phyloP scores from a whole-genome alignment of 2,888 invertebrate genomes.

The Odontocerum albicorne region DNA sequence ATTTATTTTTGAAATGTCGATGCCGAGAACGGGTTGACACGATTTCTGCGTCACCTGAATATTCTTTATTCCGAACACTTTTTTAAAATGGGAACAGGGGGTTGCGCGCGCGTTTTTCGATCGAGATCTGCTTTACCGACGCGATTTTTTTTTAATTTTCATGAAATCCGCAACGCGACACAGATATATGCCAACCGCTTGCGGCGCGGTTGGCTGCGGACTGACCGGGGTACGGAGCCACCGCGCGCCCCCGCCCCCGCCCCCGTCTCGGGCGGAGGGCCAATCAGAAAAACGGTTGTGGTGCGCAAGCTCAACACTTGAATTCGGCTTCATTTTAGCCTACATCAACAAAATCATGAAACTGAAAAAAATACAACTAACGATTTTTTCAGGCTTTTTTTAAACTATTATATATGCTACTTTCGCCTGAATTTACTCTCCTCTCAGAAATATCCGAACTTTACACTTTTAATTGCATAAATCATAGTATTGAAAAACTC shows the following conservation, averaged over 20 bases:
- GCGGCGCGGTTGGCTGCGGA: slow-evolving; percentile 48
- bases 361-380: no score
- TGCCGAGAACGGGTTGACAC: background rate
- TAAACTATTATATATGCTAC: no score
- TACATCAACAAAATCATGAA: no score
- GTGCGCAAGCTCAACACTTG: no score
- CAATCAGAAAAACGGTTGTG: no score
- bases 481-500: no score
- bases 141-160: slow-evolving; percentile 11
- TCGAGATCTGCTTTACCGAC: slow-evolving; percentile 27
- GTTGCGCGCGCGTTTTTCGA: slow-evolving; percentile 20
- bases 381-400: no score
- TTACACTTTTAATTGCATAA: no score
- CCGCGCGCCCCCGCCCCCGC: slow-evolving; percentile 41
- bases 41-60: background rate
- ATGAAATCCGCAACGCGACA: slow-evolving; percentile 22
- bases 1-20: background rate
- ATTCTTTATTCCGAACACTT: slow-evolving; percentile 1
- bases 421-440: no score
- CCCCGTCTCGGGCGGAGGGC: slow-evolving; percentile 36
- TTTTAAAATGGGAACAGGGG: slow-evolving; percentile 10
- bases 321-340: no score
- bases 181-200: slow-evolving; percentile 41
- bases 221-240: slow-evolving; percentile 41
- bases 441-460: no score